Conservation (phyloP, 2,888 invertebrate genomes). For the Eumerus sabulonum region DNA sequence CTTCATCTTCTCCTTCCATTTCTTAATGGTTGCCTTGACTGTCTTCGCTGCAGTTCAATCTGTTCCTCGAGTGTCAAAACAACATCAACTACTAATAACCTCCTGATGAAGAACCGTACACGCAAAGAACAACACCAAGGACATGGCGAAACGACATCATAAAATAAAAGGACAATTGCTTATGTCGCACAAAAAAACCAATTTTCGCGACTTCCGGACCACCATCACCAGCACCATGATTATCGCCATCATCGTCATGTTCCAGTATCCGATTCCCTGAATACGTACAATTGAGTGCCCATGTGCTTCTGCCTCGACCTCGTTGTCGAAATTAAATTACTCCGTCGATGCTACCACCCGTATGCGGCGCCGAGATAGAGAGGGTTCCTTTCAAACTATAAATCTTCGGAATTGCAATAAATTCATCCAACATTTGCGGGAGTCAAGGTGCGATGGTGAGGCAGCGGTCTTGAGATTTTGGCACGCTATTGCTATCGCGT, state of each 20-base stretch:
- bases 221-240: slow-evolving; percentile 11
- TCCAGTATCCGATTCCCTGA: slow-evolving; percentile 48
- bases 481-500: not conserved
- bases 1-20: not conserved
- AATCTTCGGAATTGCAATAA: slow-evolving; percentile 58
- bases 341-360: slow-evolving; percentile 44
- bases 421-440: slow-evolving; percentile 27
- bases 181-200: slow-evolving; percentile 23
- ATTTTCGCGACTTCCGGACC: slow-evolving; percentile 9
- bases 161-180: slow-evolving; percentile 28
- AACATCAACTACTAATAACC: slow-evolving; percentile 66
- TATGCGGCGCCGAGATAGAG: not conserved
- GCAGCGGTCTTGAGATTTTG: slow-evolving; percentile 17
- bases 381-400: slow-evolving; percentile 60
- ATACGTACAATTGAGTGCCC: slow-evolving; percentile 15
- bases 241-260: too few species aligned
- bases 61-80: slow-evolving; percentile 61
- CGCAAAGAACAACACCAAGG: slow-evolving; percentile 3
- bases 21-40: slow-evolving; percentile 37
- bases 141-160: slow-evolving; percentile 22
- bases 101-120: slow-evolving; percentile 36
- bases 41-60: slow-evolving; percentile 37
- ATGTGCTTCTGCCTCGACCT: slow-evolving; percentile 18
- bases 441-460: slow-evolving; percentile 40
- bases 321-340: slow-evolving; percentile 52